These are phyloP conservation scores for Theocolax elegans DNA, from an alignment of 1,140 invertebrate genomes.

Conservation along the genomic window DNA sequence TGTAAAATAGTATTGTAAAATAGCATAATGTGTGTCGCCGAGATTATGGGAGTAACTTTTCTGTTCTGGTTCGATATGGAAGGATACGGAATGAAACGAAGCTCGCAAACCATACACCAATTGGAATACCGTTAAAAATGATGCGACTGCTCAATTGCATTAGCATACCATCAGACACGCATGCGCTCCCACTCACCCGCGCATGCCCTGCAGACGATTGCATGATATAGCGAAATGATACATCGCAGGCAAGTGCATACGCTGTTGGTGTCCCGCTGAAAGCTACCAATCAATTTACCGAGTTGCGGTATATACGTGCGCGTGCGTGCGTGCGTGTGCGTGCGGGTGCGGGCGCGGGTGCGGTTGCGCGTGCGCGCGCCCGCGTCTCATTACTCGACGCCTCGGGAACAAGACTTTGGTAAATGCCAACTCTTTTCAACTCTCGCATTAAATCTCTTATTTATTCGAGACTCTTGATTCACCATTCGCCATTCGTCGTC, in stretches of 20 bases:
- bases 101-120: neutral
- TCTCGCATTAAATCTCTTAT: too few relatives aligned
- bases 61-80: neutral
- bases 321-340: too few relatives aligned
- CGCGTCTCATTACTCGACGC: conserved; percentile 2
- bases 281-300: conserved; percentile 22
- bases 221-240: neutral
- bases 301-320: too few relatives aligned
- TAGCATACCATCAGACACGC: conserved; percentile 17
- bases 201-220: neutral
- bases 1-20: conserved; percentile 16
- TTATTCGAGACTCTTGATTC: too few relatives aligned
- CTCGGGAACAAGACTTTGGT: conserved; percentile 1
- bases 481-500: too few relatives aligned
- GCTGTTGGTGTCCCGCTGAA: conserved; percentile 2
- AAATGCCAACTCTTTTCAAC: too few relatives aligned
- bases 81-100: too few relatives aligned
- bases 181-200: neutral
- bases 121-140: conserved; percentile 11
- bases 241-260: conserved; percentile 13
- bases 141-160: conserved; percentile 19
- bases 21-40: too few relatives aligned
- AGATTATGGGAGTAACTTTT: conserved; percentile 2
- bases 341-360: too few relatives aligned
- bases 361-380: too few relatives aligned